These are phyloP conservation scores for Chaetops frenatus DNA, from an alignment of 2,113 vertebrate species.

Conservation along the genomic window DNA sequence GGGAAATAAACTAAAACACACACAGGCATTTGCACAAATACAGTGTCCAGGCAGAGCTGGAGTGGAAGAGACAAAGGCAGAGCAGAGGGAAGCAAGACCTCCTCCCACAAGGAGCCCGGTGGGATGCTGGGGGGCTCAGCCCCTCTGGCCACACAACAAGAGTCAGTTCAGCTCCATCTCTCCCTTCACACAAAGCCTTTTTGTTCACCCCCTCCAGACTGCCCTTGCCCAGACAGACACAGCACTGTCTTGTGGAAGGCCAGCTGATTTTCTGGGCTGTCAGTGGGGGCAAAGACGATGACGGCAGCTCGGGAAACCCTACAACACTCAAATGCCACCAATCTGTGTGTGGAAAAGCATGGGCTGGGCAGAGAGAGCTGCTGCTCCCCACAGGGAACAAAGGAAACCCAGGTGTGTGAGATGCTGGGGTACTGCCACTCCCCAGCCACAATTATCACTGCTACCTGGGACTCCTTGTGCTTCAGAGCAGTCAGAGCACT, in stretches of 20 bases:
- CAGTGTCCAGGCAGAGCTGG: neutral
- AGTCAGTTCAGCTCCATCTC: neutral
- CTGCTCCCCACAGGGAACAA: neutral
- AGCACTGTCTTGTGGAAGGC: neutral
- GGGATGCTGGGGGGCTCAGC: neutral
- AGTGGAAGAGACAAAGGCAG: neutral
- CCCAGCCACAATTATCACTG: rapidly evolving
- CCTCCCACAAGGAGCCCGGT: neutral
- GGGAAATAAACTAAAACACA: neutral
- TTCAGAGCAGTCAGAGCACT: neutral
- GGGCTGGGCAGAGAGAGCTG: neutral
- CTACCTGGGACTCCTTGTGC: neutral
- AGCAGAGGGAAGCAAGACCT: neutral
- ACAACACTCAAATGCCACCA: neutral
- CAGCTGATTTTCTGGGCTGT: neutral
- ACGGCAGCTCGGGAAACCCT: neutral
- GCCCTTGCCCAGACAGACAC: neutral
- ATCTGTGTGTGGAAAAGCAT: rapidly evolving
- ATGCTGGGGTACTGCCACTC: neutral
- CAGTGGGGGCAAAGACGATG: rapidly evolving
- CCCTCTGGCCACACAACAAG: neutral
- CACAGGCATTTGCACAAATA: neutral
- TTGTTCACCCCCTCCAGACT: neutral
- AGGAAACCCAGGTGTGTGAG: neutral
- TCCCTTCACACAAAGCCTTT: neutral